These are phyloP conservation scores for Lamprologus callipterus DNA, from an alignment of 2,113 vertebrate genomes.

Conservation along the genomic window DNA sequence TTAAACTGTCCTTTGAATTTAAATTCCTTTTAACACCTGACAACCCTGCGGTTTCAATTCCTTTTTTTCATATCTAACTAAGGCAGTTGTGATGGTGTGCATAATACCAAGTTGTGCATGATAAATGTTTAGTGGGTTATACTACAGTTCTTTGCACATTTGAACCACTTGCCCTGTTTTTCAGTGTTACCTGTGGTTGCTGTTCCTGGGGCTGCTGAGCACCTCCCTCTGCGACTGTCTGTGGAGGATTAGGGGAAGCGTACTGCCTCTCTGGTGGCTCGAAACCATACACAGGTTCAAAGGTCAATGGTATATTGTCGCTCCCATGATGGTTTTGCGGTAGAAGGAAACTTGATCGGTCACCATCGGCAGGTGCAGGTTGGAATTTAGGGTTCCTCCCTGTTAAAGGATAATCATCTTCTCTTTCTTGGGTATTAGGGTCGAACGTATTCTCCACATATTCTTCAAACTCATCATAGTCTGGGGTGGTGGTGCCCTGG, in stretches of 20 bases:
- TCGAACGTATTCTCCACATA: conserved; percentile 53
- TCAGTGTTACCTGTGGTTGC: conserved; percentile 35
- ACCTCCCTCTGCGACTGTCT: neutral
- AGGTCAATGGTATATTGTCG: neutral
- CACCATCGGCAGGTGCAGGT: neutral
- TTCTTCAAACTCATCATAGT: conserved; percentile 51
- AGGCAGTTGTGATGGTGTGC: neutral
- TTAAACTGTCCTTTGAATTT: neutral
- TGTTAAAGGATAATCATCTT: conserved; percentile 51
- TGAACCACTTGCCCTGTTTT: neutral
- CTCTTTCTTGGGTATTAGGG: conserved; percentile 42
- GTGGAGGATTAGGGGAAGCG: neutral
- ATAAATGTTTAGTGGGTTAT: neutral
- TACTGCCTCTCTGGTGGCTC: conserved; percentile 7
- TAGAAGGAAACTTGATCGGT: neutral
- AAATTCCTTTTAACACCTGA: neutral
- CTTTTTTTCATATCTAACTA: neutral
- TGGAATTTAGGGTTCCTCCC: conserved; percentile 36
- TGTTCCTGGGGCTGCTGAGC: neutral
- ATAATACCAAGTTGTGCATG: neutral
- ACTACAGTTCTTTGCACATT: neutral
- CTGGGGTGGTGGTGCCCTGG: conserved; percentile 30
- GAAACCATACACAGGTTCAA: conserved; percentile 1
- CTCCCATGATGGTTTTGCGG: neutral
- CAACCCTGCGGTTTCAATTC: neutral